These are phyloP conservation scores for Drosophila meridiana DNA, from an alignment of 2,888 invertebrate genomes.

Conservation along the genomic window DNA sequence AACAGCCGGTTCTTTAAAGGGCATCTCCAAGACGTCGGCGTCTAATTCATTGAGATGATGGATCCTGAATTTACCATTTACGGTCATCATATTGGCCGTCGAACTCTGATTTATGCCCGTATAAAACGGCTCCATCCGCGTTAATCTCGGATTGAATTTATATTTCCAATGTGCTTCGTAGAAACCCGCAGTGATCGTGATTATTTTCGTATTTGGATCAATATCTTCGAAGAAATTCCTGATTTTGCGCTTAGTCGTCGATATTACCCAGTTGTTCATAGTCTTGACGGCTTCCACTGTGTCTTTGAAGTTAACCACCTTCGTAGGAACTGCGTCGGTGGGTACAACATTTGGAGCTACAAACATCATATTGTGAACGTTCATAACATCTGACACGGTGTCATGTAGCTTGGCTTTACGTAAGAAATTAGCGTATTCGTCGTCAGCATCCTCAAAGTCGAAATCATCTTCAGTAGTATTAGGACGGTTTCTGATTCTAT, in stretches of 20 bases:
- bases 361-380: neutral
- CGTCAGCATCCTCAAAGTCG: no score
- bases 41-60: neutral
- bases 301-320: neutral
- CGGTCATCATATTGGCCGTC: neutral
- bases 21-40: neutral
- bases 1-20: accelerated
- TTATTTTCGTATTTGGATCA: accelerated
- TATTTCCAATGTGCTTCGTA: neutral
- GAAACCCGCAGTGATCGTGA: neutral
- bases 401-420: no score
- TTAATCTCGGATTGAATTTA: neutral
- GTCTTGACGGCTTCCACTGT: accelerated
- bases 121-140: neutral
- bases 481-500: no score
- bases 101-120: neutral
- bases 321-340: accelerated
- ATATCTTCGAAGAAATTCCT: accelerated
- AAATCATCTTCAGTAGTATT: no score
- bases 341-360: neutral
- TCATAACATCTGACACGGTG: neutral
- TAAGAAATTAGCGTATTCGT: neutral
- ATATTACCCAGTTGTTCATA: neutral
- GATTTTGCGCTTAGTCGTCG: accelerated
- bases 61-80: neutral